Percentiles rank a stretch among this genome's conserved stretches.
Evolutionary conservation across 2,113 vertebrate species (phyloP).

Genomic region (Antigone vipio): DNA sequence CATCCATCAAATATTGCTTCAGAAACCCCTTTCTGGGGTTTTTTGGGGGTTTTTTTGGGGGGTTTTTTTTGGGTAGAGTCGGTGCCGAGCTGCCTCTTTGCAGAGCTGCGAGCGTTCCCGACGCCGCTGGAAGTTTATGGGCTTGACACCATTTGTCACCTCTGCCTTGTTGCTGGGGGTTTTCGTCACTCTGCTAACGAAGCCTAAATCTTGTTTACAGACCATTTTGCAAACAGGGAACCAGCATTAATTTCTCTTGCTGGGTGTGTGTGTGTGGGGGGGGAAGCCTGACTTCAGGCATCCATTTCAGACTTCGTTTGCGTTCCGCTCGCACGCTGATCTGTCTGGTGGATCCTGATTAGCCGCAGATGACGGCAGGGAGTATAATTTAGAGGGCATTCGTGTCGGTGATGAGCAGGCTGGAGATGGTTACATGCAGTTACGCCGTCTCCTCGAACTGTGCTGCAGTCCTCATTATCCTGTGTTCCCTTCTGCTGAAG

Average conservation of each 20-base stretch:
- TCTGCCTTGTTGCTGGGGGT: not conserved
- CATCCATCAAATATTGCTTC: not conserved
- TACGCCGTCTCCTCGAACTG: fast-evolving
- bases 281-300: not conserved
- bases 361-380: not conserved
- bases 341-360: not conserved
- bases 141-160: not conserved
- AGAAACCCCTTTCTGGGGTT: not conserved
- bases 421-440: fast-evolving
- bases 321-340: not conserved
- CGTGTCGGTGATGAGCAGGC: too few species aligned
- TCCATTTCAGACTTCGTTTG: not conserved
- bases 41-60: too few species aligned
- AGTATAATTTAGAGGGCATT: not conserved
- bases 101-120: fast-evolving
- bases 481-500: not conserved
- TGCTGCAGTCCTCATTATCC: not conserved
- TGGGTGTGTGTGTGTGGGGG: not conserved
- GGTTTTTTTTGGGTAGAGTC: fast-evolving
- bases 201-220: not conserved
- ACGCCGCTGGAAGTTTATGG: not conserved
- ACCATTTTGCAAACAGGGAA: not conserved
- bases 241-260: not conserved
- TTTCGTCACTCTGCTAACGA: not conserved
- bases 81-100: not conserved